A percentile compares a stretch with the other conserved stretches of the same genome.
Evolutionary conservation across 1,140 invertebrate genomes (phyloP).

Genomic region (Meloidogyne hapla): DNA sequence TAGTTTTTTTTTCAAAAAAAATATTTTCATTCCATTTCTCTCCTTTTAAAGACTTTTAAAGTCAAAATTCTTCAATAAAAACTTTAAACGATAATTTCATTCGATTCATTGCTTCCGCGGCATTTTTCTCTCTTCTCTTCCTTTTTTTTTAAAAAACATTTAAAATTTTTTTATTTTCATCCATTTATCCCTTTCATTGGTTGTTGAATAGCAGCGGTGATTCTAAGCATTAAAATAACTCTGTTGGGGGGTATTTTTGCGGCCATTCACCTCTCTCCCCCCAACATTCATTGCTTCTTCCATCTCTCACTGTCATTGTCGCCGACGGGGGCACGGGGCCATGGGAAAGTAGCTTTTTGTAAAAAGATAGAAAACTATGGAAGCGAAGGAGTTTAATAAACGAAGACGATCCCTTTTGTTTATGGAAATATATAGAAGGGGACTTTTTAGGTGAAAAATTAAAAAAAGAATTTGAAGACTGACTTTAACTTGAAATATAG

Average conservation of each 20-base stretch:
- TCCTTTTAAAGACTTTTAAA: too few species aligned
- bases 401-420: neutral
- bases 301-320: neutral
- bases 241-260: neutral
- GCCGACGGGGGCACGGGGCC: neutral
- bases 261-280: neutral
- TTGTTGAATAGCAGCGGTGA: neutral
- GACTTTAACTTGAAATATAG: too few species aligned
- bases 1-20: too few species aligned
- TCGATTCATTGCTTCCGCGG: neutral
- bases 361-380: neutral
- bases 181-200: neutral
- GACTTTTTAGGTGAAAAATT: too few species aligned
- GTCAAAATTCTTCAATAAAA: too few species aligned
- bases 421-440: too few species aligned
- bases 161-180: neutral
- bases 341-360: neutral
- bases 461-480: too few species aligned
- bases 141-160: neutral
- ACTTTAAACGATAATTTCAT: neutral
- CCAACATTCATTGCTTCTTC: neutral
- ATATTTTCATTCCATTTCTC: too few species aligned
- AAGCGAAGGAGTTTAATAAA: neutral
- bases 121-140: too few species aligned
- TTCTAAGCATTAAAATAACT: too few species aligned